phyloP scores from a whole-genome alignment of 1,140 invertebrate species.

The Trachelipus rathkii region DNA sequence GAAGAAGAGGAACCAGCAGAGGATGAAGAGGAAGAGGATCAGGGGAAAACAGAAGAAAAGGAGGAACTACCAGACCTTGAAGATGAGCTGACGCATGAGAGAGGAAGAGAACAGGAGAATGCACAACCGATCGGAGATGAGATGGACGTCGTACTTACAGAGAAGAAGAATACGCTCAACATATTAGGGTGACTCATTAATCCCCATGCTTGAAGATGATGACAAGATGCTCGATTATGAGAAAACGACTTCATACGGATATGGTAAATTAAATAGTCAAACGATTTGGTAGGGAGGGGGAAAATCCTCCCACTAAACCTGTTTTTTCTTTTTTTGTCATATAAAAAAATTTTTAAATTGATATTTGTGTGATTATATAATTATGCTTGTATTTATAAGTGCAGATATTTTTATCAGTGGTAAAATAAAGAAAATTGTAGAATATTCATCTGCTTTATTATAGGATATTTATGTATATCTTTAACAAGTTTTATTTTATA shows the following conservation, averaged over 20 bases:
- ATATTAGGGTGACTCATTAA: neutral
- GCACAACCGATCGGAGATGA: slow-evolving; percentile 37
- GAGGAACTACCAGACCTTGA: neutral
- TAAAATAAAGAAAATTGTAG: too few species aligned
- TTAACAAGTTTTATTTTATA: too few species aligned
- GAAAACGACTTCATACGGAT: slow-evolving; percentile 26
- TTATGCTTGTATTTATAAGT: too few species aligned
- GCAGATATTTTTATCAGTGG: too few species aligned
- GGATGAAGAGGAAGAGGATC: neutral
- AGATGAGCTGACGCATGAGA: neutral
- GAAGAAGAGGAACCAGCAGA: neutral
- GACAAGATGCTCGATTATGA: slow-evolving; percentile 31
- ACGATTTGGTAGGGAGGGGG: neutral
- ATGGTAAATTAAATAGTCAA: slow-evolving; percentile 20
- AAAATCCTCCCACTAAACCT: too few species aligned
- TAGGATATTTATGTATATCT: too few species aligned
- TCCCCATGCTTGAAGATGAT: neutral
- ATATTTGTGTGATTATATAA: too few species aligned
- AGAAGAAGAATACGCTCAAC: neutral
- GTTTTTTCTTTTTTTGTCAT: too few species aligned
- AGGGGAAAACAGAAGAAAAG: neutral
- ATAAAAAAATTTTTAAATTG: too few species aligned
- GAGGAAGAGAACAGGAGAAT: neutral
- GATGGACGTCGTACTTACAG: neutral
- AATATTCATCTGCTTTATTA: too few species aligned